Evolutionary conservation across 2,113 vertebrate genomes (phyloP).

Genomic region (Opisthocomus hoazin): DNA sequence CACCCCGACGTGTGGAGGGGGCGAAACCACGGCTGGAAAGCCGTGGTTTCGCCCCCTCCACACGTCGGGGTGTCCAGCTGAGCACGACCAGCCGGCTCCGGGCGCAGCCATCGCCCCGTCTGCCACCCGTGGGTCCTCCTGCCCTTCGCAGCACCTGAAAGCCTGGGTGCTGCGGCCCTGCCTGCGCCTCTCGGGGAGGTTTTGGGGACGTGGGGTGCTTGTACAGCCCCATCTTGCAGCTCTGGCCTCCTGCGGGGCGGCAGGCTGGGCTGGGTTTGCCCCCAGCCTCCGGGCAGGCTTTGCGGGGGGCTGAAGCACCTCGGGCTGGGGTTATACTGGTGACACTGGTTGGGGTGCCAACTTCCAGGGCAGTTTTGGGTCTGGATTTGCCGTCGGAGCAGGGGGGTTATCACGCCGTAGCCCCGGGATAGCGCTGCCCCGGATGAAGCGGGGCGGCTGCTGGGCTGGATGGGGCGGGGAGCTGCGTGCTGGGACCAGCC

Average conservation of each 20-base stretch:
- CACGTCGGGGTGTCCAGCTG: fast-evolving
- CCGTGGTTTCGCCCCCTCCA: neutral
- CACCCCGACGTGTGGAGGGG: fast-evolving
- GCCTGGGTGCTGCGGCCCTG: neutral
- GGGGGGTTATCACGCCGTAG: neutral
- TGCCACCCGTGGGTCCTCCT: neutral
- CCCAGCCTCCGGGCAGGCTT: neutral
- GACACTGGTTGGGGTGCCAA: too few species aligned
- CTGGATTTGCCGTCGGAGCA: neutral
- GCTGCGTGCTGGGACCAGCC: neutral
- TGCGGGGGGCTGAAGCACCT: neutral
- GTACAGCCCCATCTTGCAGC: neutral
- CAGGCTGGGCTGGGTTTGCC: neutral
- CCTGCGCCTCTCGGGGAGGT: neutral
- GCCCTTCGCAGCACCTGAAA: neutral
- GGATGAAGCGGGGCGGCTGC: neutral
- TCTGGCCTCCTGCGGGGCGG: fast-evolving
- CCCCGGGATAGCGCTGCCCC: neutral
- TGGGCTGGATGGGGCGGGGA: neutral
- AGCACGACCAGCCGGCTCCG: fast-evolving
- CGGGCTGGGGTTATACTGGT: neutral
- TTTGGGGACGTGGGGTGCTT: neutral
- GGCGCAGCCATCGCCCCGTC: fast-evolving
- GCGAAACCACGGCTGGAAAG: neutral
- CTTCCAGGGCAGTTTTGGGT: neutral